phyloP scores from a whole-genome alignment of 2,113 vertebrate genomes.

The Cricetomys ansorgei region DNA sequence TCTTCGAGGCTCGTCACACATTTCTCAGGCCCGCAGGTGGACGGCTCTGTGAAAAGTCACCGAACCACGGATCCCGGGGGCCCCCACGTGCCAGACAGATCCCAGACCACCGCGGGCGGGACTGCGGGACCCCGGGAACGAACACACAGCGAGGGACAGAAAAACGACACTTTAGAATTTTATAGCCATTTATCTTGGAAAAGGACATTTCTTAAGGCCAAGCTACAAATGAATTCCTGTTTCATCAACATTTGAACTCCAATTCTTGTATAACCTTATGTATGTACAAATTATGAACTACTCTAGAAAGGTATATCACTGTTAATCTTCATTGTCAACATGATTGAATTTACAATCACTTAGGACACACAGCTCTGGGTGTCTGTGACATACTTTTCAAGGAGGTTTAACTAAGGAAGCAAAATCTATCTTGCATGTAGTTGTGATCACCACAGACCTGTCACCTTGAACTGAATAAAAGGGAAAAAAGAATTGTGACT shows the following conservation, averaged over 20 bases:
- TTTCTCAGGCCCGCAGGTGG: too few relatives aligned
- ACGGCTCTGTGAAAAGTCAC: too few relatives aligned
- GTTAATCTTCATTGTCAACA: background rate
- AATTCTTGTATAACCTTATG: background rate
- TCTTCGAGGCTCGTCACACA: too few relatives aligned
- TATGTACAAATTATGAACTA: background rate
- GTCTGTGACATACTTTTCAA: background rate
- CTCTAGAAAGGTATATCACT: background rate
- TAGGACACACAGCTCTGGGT: background rate
- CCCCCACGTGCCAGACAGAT: too few relatives aligned
- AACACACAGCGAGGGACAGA: too few relatives aligned
- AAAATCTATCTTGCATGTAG: background rate
- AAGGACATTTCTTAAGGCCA: background rate
- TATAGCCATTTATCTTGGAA: background rate
- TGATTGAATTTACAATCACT: background rate
- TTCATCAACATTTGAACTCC: background rate
- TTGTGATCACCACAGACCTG: too few relatives aligned
- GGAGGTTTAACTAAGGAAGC: background rate
- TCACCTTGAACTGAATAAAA: fast-evolving
- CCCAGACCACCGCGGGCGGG: too few relatives aligned
- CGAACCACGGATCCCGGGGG: too few relatives aligned
- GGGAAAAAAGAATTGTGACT: background rate
- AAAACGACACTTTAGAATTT: background rate
- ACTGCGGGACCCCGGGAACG: too few relatives aligned
- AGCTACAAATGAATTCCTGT: background rate